Evolutionary conservation across 2,113 vertebrate genomes (phyloP).

Genomic region (Canis aureus): DNA sequence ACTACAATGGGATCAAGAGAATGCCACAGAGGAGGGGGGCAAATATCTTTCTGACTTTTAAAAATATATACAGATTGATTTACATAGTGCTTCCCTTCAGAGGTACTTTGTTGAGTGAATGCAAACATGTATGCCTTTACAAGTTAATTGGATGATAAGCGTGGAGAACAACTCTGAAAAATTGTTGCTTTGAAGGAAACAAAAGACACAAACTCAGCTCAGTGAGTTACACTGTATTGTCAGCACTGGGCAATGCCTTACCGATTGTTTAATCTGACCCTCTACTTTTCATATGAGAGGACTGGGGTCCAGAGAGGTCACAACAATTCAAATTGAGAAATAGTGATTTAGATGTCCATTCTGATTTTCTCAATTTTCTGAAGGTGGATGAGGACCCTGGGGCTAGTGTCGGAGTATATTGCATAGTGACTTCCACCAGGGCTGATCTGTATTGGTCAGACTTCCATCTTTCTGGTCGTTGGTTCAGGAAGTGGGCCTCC

Average conservation of each 20-base stretch:
- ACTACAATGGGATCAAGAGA: not conserved
- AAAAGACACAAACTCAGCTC: not conserved
- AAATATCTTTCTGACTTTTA: not conserved
- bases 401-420: fast-evolving
- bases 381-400: not conserved
- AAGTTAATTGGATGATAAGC: not conserved
- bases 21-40: not conserved
- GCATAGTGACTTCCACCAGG: not conserved
- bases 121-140: not conserved
- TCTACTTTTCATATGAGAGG: not conserved
- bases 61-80: not conserved
- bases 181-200: not conserved
- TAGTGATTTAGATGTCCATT: not conserved
- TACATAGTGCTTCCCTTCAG: not conserved
- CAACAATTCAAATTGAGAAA: not conserved
- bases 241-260: not conserved
- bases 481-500: not conserved
- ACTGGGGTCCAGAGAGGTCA: not conserved
- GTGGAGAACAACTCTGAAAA: not conserved
- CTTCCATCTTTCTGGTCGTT: not conserved
- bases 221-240: not conserved
- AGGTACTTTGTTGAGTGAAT: not conserved
- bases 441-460: too few relatives aligned
- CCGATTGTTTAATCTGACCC: not conserved
- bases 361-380: not conserved